These are phyloP conservation scores for Eupeodes luniger DNA, from an alignment of 2,888 invertebrate species.

Conservation along the genomic window DNA sequence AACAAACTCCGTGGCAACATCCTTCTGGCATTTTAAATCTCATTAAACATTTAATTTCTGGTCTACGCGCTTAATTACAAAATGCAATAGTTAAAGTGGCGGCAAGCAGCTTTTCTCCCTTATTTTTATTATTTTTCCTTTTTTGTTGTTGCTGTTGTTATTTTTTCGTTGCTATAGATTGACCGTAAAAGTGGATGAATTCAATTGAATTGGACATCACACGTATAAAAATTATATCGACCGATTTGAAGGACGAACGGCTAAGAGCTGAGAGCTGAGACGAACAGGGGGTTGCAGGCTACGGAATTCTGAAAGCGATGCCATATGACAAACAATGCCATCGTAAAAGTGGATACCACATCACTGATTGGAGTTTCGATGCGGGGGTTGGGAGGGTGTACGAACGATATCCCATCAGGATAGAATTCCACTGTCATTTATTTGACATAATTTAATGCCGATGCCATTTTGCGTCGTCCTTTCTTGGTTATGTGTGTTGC, in stretches of 20 bases:
- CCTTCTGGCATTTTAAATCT: constrained; percentile 74
- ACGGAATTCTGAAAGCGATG: constrained; percentile 41
- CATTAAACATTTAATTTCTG: constrained; percentile 76
- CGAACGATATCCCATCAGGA: constrained; percentile 27
- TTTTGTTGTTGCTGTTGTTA: neutral
- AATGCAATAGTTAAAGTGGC: constrained; percentile 74
- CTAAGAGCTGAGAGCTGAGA: too few relatives aligned
- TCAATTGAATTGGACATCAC: constrained; percentile 66
- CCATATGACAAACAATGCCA: constrained; percentile 72
- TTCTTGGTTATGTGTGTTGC: constrained; percentile 68
- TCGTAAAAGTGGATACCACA: constrained; percentile 69
- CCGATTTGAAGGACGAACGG: neutral
- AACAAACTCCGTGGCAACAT: constrained; percentile 54
- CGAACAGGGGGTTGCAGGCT: neutral
- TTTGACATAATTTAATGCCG: constrained; percentile 76
- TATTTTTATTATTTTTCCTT: neutral
- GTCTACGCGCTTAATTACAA: constrained; percentile 76
- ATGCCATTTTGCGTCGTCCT: constrained; percentile 75
- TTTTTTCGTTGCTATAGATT: constrained; percentile 57
- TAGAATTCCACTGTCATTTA: constrained; percentile 76
- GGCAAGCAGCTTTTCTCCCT: constrained; percentile 62
- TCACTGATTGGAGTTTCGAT: constrained; percentile 34
- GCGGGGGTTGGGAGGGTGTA: neutral
- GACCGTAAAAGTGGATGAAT: constrained; percentile 70
- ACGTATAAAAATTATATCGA: constrained; percentile 32